Evolutionary conservation across 2,888 invertebrate genomes (phyloP).

Genomic region (Catocala fraxini): DNA sequence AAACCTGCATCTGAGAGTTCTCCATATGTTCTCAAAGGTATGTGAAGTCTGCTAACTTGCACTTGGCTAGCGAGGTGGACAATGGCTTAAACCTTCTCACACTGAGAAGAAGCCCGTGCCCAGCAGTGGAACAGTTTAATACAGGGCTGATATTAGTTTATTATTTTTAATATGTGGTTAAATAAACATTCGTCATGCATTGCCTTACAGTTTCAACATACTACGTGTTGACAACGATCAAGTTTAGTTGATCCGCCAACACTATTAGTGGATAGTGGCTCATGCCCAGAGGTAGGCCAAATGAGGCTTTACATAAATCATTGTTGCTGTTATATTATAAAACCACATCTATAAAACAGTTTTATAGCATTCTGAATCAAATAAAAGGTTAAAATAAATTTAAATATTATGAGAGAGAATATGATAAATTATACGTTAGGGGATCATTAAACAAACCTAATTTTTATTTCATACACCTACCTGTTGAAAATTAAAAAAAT

Average conservation of each 20-base stretch:
- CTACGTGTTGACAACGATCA: background rate
- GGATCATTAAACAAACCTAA: constrained; percentile 63
- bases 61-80: no score
- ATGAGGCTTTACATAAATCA: constrained; percentile 13
- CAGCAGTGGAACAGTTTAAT: no score
- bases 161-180: no score
- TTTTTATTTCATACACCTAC: constrained; percentile 57
- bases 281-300: background rate
- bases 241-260: background rate
- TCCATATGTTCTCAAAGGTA: no score
- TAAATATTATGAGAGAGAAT: constrained; percentile 56
- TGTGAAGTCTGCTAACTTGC: no score
- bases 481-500: constrained; percentile 62
- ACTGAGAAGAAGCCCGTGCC: no score
- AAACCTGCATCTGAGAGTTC: no score
- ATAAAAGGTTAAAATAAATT: constrained; percentile 43
- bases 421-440: constrained; percentile 63
- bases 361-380: constrained; percentile 24
- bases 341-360: constrained; percentile 11
- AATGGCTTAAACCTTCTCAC: no score
- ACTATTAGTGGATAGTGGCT: background rate
- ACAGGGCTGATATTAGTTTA: no score
- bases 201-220: no score
- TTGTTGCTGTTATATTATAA: constrained; percentile 6
- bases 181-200: no score